Percentiles rank a stretch among this genome's conserved stretches.
Conservation (phyloP, 2,888 invertebrate genomes). For the Petrolisthes manimaculis region DNA sequence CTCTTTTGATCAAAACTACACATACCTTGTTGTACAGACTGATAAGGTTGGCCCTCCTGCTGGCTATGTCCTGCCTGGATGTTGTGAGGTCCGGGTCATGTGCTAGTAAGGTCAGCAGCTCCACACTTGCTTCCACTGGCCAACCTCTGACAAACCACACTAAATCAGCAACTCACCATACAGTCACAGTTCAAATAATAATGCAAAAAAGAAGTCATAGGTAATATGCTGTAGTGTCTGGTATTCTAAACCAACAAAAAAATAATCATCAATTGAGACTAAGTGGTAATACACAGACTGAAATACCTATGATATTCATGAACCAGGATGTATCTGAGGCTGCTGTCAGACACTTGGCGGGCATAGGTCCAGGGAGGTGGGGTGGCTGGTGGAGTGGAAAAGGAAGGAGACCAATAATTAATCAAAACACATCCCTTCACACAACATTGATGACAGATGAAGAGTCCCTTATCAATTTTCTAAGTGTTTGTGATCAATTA, state of each 20-base stretch:
- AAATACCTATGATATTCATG: constrained; percentile 33
- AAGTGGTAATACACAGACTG: no score
- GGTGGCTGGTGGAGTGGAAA: constrained; percentile 11
- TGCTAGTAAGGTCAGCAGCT: constrained; percentile 31
- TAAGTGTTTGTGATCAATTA: no score
- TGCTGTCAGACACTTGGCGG: constrained; percentile 26
- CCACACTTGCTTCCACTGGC: constrained; percentile 34
- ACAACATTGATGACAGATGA: no score
- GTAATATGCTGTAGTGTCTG: no score
- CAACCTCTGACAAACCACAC: constrained; percentile 22
- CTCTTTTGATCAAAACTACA: no score
- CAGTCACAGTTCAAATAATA: not conserved
- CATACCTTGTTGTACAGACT: constrained; percentile 39
- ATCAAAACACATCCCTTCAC: no score
- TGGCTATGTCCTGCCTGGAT: constrained; percentile 23
- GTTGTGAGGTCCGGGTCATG: constrained; percentile 23
- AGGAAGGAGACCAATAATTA: not conserved
- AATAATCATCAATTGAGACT: no score
- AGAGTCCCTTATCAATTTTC: no score
- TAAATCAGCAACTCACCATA: not conserved
- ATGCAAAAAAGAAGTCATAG: not conserved
- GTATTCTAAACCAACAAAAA: no score
- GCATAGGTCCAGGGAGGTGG: constrained; percentile 50
- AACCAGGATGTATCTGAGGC: constrained; percentile 27
- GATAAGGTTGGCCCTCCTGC: constrained; percentile 19